Evolutionary conservation across 2,113 vertebrate species (phyloP).

Genomic region (Progne subis): DNA sequence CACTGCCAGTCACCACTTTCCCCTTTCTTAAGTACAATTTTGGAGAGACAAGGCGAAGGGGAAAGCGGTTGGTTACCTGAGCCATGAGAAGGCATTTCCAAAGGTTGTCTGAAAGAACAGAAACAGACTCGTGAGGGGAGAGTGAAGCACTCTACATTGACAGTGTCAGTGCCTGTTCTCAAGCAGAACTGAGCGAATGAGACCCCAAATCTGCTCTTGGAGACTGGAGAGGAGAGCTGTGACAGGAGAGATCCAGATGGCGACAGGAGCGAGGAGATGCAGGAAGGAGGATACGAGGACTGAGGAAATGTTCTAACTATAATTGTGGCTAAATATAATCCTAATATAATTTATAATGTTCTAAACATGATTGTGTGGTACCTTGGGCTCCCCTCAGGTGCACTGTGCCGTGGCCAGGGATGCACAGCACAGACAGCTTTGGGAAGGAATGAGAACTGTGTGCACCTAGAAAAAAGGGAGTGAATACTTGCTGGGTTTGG

Average conservation of each 20-base stretch:
- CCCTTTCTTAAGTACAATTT: accelerated
- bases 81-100: neutral
- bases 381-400: neutral
- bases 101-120: neutral
- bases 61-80: too few relatives aligned
- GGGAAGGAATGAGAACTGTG: neutral
- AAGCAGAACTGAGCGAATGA: neutral
- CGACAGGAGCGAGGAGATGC: neutral
- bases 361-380: accelerated
- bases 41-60: neutral
- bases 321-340: too few relatives aligned
- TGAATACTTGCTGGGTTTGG: neutral
- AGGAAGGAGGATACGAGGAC: neutral
- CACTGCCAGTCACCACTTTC: neutral
- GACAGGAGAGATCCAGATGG: neutral
- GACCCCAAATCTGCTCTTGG: neutral
- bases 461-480: neutral
- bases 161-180: neutral
- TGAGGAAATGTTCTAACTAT: neutral
- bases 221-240: neutral
- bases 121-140: neutral
- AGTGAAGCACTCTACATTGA: accelerated
- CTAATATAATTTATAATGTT: neutral
- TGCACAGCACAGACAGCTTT: accelerated
- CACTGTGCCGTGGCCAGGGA: neutral